A percentile compares a stretch with the other conserved stretches of the same genome.
phyloP scores from a whole-genome alignment of 2,113 vertebrate species.

The Mus spicilegus region DNA sequence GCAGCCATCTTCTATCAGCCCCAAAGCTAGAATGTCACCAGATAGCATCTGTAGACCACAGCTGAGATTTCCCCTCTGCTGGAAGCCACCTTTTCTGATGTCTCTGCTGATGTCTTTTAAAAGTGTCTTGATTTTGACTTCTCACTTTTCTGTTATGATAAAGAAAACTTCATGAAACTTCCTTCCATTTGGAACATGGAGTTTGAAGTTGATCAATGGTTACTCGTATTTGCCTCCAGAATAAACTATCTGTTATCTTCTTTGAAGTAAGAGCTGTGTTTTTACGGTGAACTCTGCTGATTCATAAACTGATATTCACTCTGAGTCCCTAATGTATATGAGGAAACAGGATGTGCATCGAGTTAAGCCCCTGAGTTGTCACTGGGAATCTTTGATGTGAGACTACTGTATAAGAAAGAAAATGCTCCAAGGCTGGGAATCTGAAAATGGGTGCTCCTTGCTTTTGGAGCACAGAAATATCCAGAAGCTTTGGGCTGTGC shows the following conservation, averaged over 20 bases:
- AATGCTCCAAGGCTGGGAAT: too few relatives aligned
- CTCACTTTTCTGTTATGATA: neutral
- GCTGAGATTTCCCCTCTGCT: neutral
- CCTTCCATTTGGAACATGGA: neutral
- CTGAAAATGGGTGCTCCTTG: too few relatives aligned
- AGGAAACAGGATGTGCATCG: neutral
- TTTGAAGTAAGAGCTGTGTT: neutral
- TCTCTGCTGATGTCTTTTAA: neutral
- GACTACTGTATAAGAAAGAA: rapidly evolving
- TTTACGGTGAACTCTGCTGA: too few relatives aligned
- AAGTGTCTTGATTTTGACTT: neutral
- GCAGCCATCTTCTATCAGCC: neutral
- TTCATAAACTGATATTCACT: neutral
- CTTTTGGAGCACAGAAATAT: neutral
- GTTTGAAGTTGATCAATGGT: too few relatives aligned
- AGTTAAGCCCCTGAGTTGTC: neutral
- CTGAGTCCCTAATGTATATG: neutral
- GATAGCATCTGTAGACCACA: neutral
- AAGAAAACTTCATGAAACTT: neutral
- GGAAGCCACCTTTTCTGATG: too few relatives aligned
- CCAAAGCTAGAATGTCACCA: neutral
- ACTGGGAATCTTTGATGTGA: neutral
- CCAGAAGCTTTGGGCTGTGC: neutral
- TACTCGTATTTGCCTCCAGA: neutral
- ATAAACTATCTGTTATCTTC: neutral